Evolutionary conservation across 2,113 vertebrate species (phyloP), one percentile per base, ranked within the genome.

Genomic region (Oncorhynchus nerka): DNA sequence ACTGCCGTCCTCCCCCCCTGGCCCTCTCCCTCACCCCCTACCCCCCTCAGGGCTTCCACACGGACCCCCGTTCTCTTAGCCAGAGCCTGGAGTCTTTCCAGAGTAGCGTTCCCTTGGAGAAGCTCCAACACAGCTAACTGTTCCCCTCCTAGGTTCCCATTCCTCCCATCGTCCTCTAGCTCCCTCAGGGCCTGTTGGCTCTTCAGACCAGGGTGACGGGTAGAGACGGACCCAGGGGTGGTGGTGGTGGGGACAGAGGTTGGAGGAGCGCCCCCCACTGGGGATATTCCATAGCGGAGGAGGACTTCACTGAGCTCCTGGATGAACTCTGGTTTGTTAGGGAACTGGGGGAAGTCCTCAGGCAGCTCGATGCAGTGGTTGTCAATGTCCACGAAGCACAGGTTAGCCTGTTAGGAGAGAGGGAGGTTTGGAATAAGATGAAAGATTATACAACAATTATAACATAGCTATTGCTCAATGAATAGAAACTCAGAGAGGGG

Each of bases 341-440:
- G 97, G 55, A 98, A 96, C 83, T 96, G 95, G 1, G 97, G 97
- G 67, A 98, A 96, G 79, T 98, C 97, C 84, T 98, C 97, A 0
- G 97, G 97, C 55, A 97, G 88, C 70, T 98, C 97, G 0, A 97
- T 95, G 81, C 92, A 95, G 86, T 96, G 95, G 92, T 96, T 95
- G 81, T 97, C 96, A 0, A 97, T 94, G 86, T 98, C 97, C 70
- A 98, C 97, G 57, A 98, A 98, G 78, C 97, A 98, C 83, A 98
- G 87, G 83, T 97, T 98, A 51, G 97, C 97, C 97, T 98, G 87
- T 81, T 89, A 3, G 9, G 79, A 19, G 9, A 78, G 84, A 6
- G 65, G 26, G 4, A 69, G 32, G 11, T 4, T 22, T 26, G 39
- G 39, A 45, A 45, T 45, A 9, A 45, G 9, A 12, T 45, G 39